Evolutionary conservation across 2,797 vertebrate genomes (phyloP).

Genomic region (Sebastes oblongus): DNA sequence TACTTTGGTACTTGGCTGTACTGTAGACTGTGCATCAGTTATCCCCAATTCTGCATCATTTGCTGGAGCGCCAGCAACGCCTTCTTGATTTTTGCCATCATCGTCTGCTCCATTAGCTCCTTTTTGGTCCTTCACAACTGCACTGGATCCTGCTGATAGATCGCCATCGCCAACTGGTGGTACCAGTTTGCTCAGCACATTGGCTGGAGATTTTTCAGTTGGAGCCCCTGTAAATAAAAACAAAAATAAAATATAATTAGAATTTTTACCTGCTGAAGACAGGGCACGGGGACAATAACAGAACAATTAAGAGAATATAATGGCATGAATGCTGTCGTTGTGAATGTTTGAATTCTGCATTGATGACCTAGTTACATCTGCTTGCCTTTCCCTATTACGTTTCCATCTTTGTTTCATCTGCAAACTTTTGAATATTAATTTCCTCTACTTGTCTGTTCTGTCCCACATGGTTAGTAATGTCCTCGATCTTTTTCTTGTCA

Average conservation of each 20-base stretch:
- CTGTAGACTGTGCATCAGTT: background rate
- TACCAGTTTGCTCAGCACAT: accelerated
- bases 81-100: accelerated
- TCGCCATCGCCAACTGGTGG: accelerated
- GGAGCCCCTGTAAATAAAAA: background rate
- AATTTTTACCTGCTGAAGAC: background rate
- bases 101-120: accelerated
- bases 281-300: background rate
- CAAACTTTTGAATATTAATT: background rate
- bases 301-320: background rate
- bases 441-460: background rate
- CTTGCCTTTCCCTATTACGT: background rate
- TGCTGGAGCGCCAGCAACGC: accelerated
- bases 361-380: background rate
- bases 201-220: accelerated
- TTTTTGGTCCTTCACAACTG: accelerated
- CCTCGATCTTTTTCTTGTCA: background rate
- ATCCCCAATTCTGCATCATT: accelerated
- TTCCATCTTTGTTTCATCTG: background rate
- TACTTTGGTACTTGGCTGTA: accelerated
- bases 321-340: background rate
- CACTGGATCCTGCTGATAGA: background rate
- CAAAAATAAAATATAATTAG: background rate
- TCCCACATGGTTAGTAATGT: background rate
- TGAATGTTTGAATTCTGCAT: background rate